Evolutionary conservation across 2,797 vertebrate species (phyloP), one percentile per base, ranked within the genome.

Genomic region (Peromyscus nudipes): DNA sequence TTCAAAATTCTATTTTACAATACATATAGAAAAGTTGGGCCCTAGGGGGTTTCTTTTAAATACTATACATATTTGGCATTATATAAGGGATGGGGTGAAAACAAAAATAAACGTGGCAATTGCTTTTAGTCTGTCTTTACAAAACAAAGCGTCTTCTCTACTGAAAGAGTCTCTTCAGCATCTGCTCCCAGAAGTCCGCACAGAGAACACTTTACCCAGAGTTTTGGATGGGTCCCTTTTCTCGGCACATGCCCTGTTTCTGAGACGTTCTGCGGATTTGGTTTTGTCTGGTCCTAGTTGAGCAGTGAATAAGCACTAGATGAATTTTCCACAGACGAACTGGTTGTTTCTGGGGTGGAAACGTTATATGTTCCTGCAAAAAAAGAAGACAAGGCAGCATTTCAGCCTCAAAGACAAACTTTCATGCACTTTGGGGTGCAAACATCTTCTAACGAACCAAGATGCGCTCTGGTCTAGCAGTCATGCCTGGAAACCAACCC

Each of bases 291-390:
- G 91, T 92, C 92, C 90, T 89, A 99, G 95, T 98, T 98, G 96
- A 99, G 98, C 97, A 98, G 91, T 6, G 99, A 99, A 86, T 98
- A 98, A 49, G 98, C 92, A 92, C 98, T 99, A 71, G 98, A 99
- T 80, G 98, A 99, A 87, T 98, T 98, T 97, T 98, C 99, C 94
- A 98, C 19, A 9, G 98, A 98, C 29, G 98, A 98, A 71, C 81
- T 98, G 97, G 98, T 98, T 57, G 98, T 97, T 94, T 99, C 99
- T 17, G 98, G 98, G 82, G 98, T 98, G 87, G 99, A 99, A 25
- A 99, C 98, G 65, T 97, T 98, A 88, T 99, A 99, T 10, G 98
- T 99, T 95, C 99, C 99, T 99, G 95, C 6, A 97, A 98, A 96
- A 96, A 46, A 96, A 52, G 4, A 88, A 57, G 73, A 8, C n/a